Conservation (phyloP, 2,888 invertebrate genomes). For the Stenurella melanura region DNA sequence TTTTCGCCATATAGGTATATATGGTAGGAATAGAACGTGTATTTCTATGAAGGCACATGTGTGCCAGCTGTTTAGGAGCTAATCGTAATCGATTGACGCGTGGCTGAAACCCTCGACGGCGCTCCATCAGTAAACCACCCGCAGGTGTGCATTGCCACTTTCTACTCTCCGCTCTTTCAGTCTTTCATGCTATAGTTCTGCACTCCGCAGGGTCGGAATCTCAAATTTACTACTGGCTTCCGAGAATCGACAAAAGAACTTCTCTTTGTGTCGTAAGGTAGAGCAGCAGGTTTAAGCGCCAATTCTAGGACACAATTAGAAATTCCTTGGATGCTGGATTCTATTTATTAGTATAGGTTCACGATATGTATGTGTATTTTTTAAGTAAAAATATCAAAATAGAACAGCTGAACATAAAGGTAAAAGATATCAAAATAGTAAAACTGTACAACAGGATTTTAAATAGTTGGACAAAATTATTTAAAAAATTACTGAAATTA, state of each 20-base stretch:
- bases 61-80: conserved; percentile 44
- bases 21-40: conserved; percentile 22
- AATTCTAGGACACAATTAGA: background rate
- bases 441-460: too few relatives aligned
- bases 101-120: conserved; percentile 56
- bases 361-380: too few relatives aligned
- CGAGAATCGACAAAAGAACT: conserved; percentile 31
- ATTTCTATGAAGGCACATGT: conserved; percentile 37
- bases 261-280: conserved; percentile 21
- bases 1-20: conserved; percentile 1
- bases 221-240: conserved; percentile 40
- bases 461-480: too few relatives aligned
- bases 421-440: too few relatives aligned
- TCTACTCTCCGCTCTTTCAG: conserved; percentile 38
- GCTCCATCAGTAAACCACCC: conserved; percentile 61
- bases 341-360: too few relatives aligned
- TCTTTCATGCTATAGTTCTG: conserved; percentile 32
- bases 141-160: conserved; percentile 58
- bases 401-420: too few relatives aligned
- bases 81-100: conserved; percentile 68
- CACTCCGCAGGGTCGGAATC: conserved; percentile 40
- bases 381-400: too few relatives aligned
- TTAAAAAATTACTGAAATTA: too few relatives aligned
- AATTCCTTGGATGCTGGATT: conserved; percentile 3
- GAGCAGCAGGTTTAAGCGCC: conserved; percentile 35